These are phyloP conservation scores for Stenodema calcarata DNA, from an alignment of 2,888 invertebrate genomes.

Conservation along the genomic window DNA sequence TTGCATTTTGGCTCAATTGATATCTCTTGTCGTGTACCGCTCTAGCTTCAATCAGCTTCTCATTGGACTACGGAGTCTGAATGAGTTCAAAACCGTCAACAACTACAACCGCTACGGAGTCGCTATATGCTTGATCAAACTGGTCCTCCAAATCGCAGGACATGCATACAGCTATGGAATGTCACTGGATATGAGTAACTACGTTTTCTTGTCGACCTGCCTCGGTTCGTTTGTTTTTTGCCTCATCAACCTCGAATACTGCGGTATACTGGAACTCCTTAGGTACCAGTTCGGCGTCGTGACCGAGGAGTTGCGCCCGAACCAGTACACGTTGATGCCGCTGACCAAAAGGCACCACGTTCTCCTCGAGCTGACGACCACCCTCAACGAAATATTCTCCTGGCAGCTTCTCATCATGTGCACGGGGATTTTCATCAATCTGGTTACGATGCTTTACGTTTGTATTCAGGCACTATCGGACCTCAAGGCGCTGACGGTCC, in stretches of 20 bases:
- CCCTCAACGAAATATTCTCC: slow-evolving; percentile 42
- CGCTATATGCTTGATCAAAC: slow-evolving; percentile 10
- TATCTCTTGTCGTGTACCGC: slow-evolving; percentile 13
- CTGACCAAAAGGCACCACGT: slow-evolving; percentile 46
- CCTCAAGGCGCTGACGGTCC: neutral
- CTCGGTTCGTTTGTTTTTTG: slow-evolving; percentile 18
- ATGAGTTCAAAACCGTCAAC: slow-evolving; percentile 24
- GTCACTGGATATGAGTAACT: neutral
- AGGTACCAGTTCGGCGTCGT: slow-evolving; percentile 28
- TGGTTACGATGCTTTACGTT: slow-evolving; percentile 32
- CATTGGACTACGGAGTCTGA: slow-evolving; percentile 3
- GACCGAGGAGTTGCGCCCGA: slow-evolving; percentile 33
- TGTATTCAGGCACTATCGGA: slow-evolving; percentile 27
- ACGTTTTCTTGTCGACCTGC: neutral
- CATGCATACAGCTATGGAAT: neutral
- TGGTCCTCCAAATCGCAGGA: neutral
- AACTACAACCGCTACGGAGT: slow-evolving; percentile 21
- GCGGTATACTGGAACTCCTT: slow-evolving; percentile 35
- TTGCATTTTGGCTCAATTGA: slow-evolving; percentile 32
- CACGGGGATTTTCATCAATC: slow-evolving; percentile 44
- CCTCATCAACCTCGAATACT: slow-evolving; percentile 37
- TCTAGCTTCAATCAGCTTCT: neutral
- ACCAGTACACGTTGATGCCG: slow-evolving; percentile 13
- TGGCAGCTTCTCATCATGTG: slow-evolving; percentile 48
- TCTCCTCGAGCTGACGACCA: slow-evolving; percentile 28